Base-by-base conservation (phyloP, 2,113 vertebrate genomes). In the Colinus virginianus region DNA sequence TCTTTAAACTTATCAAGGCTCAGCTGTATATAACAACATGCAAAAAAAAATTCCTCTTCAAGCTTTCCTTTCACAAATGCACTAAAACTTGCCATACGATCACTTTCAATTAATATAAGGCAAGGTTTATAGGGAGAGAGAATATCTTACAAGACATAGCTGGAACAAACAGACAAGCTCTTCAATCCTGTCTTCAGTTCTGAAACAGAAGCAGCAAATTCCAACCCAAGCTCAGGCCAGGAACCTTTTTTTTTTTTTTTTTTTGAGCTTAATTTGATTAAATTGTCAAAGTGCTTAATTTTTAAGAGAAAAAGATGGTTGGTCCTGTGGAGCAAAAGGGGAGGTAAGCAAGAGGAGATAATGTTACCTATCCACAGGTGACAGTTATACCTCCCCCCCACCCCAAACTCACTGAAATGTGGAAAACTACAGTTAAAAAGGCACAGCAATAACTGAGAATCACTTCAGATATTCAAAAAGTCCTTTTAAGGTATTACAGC, bases 121-220 rank as follows among this genome's bases (percentile, higher is more conserved):
- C 94, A 91, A 96, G 91, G 78, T 88, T 95, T 77, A 94, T 67
- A 90, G 78, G 90, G 84, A 91, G 81, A 92, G 84, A 92, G 67
- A 93, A 18, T 83, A 87, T 95, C 91, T 96, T 93, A 96, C 84
- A 95, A 95, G 87, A 95, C 84, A 94, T 9, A 84, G 93, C 89
- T 92, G 84, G 94, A 90, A 95, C 83, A 94, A 94, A 94, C 69
- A 92, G 89, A 95, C 85, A 95, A 95, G 91, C 34, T 94, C 93
- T 83, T 96, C 91, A 95, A 74, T 95, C 64, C 82, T 95, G 84
- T 96, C 87, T 87, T 95, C 90, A 86, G 23, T 79, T 96, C 82
- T 95, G 91, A 95, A 95, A 95, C 87, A 95, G 93, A 95, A 95
- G 94, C 78, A 94, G 91, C 84, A 91, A 95, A 95, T 94, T 95